A percentile compares a stretch with the other conserved stretches of the same genome.
Evolutionary conservation across 2,797 vertebrate species (phyloP).

Genomic region (Galagoides demidoff): DNA sequence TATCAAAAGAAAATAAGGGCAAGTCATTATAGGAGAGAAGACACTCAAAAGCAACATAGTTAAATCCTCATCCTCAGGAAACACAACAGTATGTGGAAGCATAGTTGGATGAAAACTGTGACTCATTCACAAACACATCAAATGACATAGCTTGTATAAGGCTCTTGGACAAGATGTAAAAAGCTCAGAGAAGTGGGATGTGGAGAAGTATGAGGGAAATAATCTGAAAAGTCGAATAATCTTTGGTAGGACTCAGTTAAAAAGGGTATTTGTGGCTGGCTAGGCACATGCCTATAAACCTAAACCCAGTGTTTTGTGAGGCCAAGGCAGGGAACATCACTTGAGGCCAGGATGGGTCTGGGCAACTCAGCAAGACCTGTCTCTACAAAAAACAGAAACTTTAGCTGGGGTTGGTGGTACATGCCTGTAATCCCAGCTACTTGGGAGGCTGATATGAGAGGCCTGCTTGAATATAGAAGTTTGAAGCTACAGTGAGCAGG

Average conservation of each 20-base stretch:
- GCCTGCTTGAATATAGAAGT: not conserved
- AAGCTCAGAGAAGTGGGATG: not conserved
- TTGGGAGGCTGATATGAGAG: not conserved
- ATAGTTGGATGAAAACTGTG: not conserved
- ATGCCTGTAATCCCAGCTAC: too few species aligned
- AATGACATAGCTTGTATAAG: not conserved
- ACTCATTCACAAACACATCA: not conserved
- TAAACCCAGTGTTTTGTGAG: not conserved
- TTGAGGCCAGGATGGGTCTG: too few species aligned
- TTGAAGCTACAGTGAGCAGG: not conserved
- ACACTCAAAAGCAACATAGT: not conserved
- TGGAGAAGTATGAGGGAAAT: not conserved
- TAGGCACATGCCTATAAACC: too few species aligned
- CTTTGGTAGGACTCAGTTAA: conserved; percentile 22
- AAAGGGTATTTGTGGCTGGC: not conserved
- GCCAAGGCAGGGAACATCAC: not conserved
- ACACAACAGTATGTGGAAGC: not conserved
- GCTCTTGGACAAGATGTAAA: not conserved
- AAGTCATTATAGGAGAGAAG: conserved; percentile 8
- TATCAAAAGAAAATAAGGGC: conserved; percentile 29
- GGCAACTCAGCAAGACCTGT: too few species aligned
- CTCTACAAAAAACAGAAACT: too few species aligned
- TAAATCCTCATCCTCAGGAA: not conserved
- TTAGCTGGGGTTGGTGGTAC: too few species aligned
- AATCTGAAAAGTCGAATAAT: conserved; percentile 29